A percentile compares a stretch with the other conserved stretches of the same genome.
Evolutionary conservation across 2,797 vertebrate species (phyloP).

Genomic region (Pseudotriccus pelzelni): DNA sequence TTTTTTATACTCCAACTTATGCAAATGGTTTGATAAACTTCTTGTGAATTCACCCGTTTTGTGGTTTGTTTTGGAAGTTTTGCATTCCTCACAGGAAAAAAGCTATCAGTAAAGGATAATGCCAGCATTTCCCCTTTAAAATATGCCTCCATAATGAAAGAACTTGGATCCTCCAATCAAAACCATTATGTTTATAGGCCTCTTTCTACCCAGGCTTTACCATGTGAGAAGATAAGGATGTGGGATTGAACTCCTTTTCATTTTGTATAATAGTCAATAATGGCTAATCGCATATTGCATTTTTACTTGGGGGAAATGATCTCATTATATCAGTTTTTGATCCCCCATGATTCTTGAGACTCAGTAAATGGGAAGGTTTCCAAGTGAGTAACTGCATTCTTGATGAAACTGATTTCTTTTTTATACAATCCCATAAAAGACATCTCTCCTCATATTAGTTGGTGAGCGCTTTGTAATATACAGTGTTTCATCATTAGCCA

Average conservation of each 20-base stretch:
- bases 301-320: constrained; percentile 49
- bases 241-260: constrained; percentile 1
- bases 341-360: constrained; percentile 1
- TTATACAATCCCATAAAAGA: constrained; percentile 50
- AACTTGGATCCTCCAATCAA: not conserved
- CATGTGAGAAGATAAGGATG: not conserved
- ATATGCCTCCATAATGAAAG: not conserved
- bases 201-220: not conserved
- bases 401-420: constrained; percentile 50
- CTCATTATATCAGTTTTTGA: constrained; percentile 48
- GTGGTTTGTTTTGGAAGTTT: not conserved
- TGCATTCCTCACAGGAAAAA: not conserved
- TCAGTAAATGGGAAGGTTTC: constrained; percentile 34
- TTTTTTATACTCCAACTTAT: not conserved
- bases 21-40: not conserved
- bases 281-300: constrained; percentile 38
- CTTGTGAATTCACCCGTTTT: not conserved
- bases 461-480: constrained; percentile 28
- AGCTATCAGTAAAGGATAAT: not conserved
- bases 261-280: constrained; percentile 38
- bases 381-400: constrained; percentile 32
- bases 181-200: not conserved
- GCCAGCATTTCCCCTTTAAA: not conserved
- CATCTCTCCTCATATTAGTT: not conserved
- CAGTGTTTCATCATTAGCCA: constrained; percentile 39